Evolutionary conservation across 2,113 vertebrate species (phyloP).

Genomic region (Catagonus wagneri): DNA sequence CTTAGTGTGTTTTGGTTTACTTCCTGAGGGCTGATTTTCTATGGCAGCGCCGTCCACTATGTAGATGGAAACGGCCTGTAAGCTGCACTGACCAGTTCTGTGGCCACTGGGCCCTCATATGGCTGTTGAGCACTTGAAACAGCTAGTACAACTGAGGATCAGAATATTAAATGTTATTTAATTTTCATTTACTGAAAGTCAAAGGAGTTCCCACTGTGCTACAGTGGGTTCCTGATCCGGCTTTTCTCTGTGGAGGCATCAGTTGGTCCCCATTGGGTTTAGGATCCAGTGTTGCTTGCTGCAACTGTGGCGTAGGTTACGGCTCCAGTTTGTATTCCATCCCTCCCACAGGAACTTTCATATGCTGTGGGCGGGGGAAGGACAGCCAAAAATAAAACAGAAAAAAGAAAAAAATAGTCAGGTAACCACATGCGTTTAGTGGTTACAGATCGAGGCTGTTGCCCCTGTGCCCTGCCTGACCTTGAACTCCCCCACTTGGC

Average conservation of each 20-base stretch:
- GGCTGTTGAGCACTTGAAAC: neutral
- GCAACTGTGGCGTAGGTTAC: too few relatives aligned
- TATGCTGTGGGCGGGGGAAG: too few relatives aligned
- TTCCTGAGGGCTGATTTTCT: neutral
- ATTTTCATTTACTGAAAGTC: neutral
- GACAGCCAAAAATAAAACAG: neutral
- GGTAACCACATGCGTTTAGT: neutral
- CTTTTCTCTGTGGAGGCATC: too few relatives aligned
- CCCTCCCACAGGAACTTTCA: neutral
- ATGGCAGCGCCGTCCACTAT: fast-evolving
- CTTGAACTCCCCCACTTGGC: neutral
- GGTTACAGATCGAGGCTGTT: neutral
- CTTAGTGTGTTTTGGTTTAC: neutral
- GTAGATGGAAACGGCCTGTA: neutral
- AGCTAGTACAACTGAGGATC: neutral
- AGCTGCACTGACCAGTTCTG: too few relatives aligned
- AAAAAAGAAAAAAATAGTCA: neutral
- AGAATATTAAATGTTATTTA: neutral
- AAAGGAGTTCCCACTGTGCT: neutral
- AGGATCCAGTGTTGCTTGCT: too few relatives aligned
- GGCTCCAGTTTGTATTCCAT: neutral
- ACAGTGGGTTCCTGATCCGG: too few relatives aligned
- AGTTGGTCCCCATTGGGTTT: too few relatives aligned
- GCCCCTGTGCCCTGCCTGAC: neutral
- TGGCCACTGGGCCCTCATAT: neutral